Evolutionary conservation across 2,888 invertebrate species (phyloP), one percentile per base, ranked within the genome.

Genomic region (Drosophila phalerata): DNA sequence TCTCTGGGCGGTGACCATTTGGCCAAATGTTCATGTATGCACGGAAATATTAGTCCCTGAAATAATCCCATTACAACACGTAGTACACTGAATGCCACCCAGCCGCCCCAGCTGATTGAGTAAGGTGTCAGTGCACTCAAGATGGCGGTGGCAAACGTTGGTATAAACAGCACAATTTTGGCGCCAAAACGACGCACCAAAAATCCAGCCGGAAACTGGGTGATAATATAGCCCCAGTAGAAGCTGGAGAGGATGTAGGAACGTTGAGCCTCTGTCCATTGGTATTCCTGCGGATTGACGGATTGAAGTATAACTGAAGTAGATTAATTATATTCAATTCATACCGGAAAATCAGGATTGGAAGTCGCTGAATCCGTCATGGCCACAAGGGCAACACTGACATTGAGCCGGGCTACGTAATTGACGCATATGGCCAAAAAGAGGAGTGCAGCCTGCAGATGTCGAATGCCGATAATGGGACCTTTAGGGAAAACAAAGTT

Each of bases 151-250:
- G 1, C 96, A 93, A 73, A 94, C 93, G 95, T 93, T 0, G 95
- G 94, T 0, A 93, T 87, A 0, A 93, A 91, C 3, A 95, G 91
- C 0, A 97, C 91, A 38, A 93, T 93, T 63, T 95, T 95, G 0
- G 95, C 95, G 0, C 97, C 96, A 88, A 95, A 95, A 15, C 93
- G 93, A 69, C 95, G 95, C 22, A 87, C 82, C 55, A 97, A 90
- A 75, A 95, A 94, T 0, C 96, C 96, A 0, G 94, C 94, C 0
- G 95, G 95, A n/a, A 95, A 91, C 79, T 94, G 93, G 69, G 94
- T 93, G 3, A 95, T 69, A 3, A 96, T 93, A 88, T 96, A 96
- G 5, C 96, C 96, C 95, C 96, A 95, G 91, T 96, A 96, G 92
- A 96, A 96, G 0, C 96, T 95, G 0, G 96, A 96, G 6, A 96